Evolutionary conservation across 2,797 vertebrate genomes (phyloP).

Genomic region (Smutsia gigantea): DNA sequence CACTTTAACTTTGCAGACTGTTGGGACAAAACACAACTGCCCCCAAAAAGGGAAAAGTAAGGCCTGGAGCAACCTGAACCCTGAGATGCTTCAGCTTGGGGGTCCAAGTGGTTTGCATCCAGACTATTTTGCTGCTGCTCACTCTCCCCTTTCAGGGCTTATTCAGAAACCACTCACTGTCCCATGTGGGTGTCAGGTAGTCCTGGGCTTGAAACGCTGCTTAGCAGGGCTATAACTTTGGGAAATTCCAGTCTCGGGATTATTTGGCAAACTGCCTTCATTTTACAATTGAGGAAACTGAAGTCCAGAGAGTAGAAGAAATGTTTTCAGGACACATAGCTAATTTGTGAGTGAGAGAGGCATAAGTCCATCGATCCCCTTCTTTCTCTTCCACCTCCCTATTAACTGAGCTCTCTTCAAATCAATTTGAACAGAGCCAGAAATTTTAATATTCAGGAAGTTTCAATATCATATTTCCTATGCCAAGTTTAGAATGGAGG

Average conservation of each 20-base stretch:
- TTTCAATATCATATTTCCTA: not conserved
- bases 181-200: not conserved
- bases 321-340: not conserved
- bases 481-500: not conserved
- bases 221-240: not conserved
- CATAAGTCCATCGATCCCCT: not conserved
- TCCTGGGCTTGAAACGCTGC: no score
- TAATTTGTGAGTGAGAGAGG: not conserved
- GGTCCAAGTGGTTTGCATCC: not conserved
- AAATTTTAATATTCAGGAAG: slow-evolving; percentile 3
- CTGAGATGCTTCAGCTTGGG: not conserved
- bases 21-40: not conserved
- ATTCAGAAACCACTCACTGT: not conserved
- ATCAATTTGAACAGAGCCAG: not conserved
- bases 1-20: not conserved
- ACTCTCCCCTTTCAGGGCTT: not conserved
- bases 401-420: not conserved
- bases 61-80: not conserved
- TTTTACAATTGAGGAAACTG: not conserved
- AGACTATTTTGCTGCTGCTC: not conserved
- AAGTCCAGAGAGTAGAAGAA: not conserved
- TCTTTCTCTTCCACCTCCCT: not conserved
- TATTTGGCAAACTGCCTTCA: not conserved
- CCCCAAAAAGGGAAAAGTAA: not conserved
- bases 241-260: not conserved